Evolutionary conservation across 2,797 vertebrate genomes (phyloP), one percentile per base, ranked within the genome.

Genomic region (Anableps anableps): DNA sequence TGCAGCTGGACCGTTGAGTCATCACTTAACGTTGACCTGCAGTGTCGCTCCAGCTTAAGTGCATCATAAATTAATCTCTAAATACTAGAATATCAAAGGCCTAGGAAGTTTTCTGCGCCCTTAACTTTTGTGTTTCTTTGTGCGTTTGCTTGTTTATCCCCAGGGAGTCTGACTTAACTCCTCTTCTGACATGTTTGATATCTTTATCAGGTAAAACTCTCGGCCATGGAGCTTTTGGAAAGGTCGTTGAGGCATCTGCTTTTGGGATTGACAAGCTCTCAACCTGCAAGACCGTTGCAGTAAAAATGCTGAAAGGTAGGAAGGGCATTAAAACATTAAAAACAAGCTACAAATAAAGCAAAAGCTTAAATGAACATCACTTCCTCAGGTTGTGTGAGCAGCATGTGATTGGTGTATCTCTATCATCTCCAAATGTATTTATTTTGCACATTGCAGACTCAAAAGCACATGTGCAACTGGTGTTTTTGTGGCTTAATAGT

Each of bases 251-350:
- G 72, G 98, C 98, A 1, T 97, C 97, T 86, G 97, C 97, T 79
- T 99, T 99, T 93, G 97, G 97, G 87, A 99, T 98, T 75, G 97
- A 98, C 95, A 99, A 98, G 92, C 95, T 97, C 84, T 98, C 98
- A 74, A 98, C 97, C 84, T 99, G 97, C 96, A 99, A 98, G 96
- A 99, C 97, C 13, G 98, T 98, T 84, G 98, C 98, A 64, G 98
- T 99, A 89, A 99, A 98, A 96, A 99, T 99, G 98, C 95, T 99
- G 53, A 99, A 99, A 97, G 97, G 98, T 99, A 96, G 85, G 82
- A 79, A 87, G 3, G 0, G 80, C 19, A 36, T 77, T 82, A 26
- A 79, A 71, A 43, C 23, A 43, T 43, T n/a, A 3, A 13, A 70
- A 43, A 72, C 41, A 71, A 45, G 38, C 26, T 3, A 7, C 14